Base-by-base conservation (phyloP, 2,113 vertebrate species). In the Eulacestoma nigropectus region DNA sequence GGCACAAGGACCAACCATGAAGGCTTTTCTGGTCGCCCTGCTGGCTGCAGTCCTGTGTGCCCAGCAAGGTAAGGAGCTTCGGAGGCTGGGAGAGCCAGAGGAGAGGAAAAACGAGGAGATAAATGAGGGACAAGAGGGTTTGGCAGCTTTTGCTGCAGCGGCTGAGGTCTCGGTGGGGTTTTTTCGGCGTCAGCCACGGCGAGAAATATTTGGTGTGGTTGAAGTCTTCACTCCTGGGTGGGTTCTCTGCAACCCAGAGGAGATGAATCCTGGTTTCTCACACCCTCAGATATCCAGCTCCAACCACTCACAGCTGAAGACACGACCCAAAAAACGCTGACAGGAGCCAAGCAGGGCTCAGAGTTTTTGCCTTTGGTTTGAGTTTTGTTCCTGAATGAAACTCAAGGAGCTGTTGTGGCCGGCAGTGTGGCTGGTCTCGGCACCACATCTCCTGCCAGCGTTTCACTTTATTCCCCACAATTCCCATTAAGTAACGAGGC, bases 1-100 rank as follows among this genome's bases (percentile, higher is more conserved):
- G 86, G 77, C n/a, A 27, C 63, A 6, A 37, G 74, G 39, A 87
- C 23, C 23, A 1, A 91, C 78, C 83, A 97, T 97, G 96, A 97
- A 95, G 96, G 80, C 92, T 92, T 65, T 96, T 13, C 74, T 96
- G 70, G 41, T 95, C 21, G 72, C 78, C 67, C 87, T 97, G 92
- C 77, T 97, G 95, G 90, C 6, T 1, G 90, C 84, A 39, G 83
- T 60, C 53, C 85, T 97, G 46, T 97, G 93, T 55, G 92, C 56
- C 1, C 7, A 95, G 93, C 93, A 56, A 97, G 96, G 96, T 97
- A 96, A 96, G 96, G 57, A 78, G 35, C 18, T 84, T 4, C 4
- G 46, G 35, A 77, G 59, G 56, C 13, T 52, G 68, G 60, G 56
- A 93, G 22, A 75, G 20, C 32, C 70, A n/a, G 16, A 7, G 52